Evolutionary conservation across 2,113 vertebrate species (phyloP), one percentile per base, ranked within the genome.

Genomic region (Ceyx cyanopectus): DNA sequence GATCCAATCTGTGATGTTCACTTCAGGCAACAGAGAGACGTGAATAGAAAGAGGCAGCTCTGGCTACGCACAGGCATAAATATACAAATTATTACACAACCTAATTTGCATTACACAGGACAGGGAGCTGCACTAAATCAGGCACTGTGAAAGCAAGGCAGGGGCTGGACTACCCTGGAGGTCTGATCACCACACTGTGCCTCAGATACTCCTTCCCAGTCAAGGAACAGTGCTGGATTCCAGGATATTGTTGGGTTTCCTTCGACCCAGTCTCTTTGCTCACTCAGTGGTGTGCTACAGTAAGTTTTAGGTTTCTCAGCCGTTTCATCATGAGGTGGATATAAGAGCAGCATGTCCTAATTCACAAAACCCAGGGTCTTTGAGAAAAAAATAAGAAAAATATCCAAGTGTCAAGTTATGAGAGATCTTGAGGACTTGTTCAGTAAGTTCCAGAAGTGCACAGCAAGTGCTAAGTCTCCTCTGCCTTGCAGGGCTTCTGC

Each of bases 261-360:
- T 45, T 81, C 74, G 15, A 14, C n/a, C 53, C 23, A 12, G 30
- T 10, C 17, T 32, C 57, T 75, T 81, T 16, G 27, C 11, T 40
- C 30, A 24, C 19, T 81, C 12, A 21, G 24, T 29, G 57, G 14
- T 17, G 5, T 73, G 63, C 41, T 50, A 0, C 0, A 0, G 30
- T 19, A 50, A 48, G 27, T 72, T 86, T 72, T 51, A 63, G 29
- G 4, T 17, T 57, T 63, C 63, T 56, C 87, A 41, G 27, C 29
- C 6, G 32, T 56, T 87, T 51, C 76, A 22, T 76, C n/a, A 10
- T 1, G 0, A 22, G 14, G 20, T 41, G 45, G 17, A 30, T 67
- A 19, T 58, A 69, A 87, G 7, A 56, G 40, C 10, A 29, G 8
- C 3, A 14, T 8, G n/a, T 69, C n/a, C 51, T 75, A 60, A 63